A percentile compares a stretch with the other conserved stretches of the same genome.
phyloP scores from a whole-genome alignment of 1,140 invertebrate genomes.

The Globodera ellingtonae region DNA sequence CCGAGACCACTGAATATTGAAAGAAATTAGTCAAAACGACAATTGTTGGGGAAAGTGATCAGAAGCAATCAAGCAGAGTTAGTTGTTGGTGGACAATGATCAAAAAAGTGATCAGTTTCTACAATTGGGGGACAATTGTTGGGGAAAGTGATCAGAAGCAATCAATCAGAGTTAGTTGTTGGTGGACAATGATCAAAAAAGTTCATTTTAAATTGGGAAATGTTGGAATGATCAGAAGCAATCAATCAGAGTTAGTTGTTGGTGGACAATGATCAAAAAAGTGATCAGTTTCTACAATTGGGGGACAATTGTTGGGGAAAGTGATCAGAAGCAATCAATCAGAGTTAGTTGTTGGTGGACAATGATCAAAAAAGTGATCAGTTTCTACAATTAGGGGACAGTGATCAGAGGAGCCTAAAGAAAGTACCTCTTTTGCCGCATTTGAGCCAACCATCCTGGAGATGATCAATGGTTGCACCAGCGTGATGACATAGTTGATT shows the following conservation, averaged over 20 bases:
- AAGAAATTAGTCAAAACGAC: background rate
- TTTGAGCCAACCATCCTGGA: constrained; percentile 17
- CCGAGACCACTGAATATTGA: constrained; percentile 15
- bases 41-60: background rate
- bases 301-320: too few species aligned
- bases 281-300: background rate
- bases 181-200: background rate
- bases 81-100: background rate
- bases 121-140: too few species aligned
- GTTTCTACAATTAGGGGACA: too few species aligned
- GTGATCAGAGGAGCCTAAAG: background rate
- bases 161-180: background rate
- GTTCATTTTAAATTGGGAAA: too few species aligned
- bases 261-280: background rate
- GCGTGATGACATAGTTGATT: constrained; percentile 25
- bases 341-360: background rate
- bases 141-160: background rate
- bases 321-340: background rate
- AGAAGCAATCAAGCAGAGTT: background rate
- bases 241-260: background rate
- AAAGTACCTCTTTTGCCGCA: constrained; percentile 2
- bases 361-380: background rate
- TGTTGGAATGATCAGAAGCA: background rate
- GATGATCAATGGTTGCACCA: constrained; percentile 28
- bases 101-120: background rate